phyloP scores from a whole-genome alignment of 2,888 invertebrate species.

The Stegophylla sp. region DNA sequence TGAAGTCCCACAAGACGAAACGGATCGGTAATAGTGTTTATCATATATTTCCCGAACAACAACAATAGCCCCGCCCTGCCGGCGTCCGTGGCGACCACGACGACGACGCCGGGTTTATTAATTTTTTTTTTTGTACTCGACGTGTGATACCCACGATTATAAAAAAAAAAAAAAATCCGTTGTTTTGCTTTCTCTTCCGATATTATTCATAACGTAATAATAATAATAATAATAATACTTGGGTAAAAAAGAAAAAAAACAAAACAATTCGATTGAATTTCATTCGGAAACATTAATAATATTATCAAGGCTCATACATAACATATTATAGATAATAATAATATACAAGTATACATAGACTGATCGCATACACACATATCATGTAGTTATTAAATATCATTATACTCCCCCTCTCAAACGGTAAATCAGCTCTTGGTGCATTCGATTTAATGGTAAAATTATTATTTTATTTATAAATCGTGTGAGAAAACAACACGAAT shows the following conservation, averaged over 20 bases:
- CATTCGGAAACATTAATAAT: background rate
- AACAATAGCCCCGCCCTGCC: slow-evolving; percentile 50
- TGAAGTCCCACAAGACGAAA: slow-evolving; percentile 53
- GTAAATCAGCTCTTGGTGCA: background rate
- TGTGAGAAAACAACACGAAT: too few relatives aligned
- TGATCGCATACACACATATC: background rate
- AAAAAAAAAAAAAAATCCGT: slow-evolving; percentile 20
- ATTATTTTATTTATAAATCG: too few relatives aligned
- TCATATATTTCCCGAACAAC: slow-evolving; percentile 30
- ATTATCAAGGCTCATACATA: background rate
- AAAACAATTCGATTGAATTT: slow-evolving; percentile 15
- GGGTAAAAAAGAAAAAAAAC: too few relatives aligned
- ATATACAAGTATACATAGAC: background rate
- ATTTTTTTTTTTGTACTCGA: slow-evolving; percentile 34
- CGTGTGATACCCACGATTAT: slow-evolving; percentile 45
- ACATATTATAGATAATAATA: background rate
- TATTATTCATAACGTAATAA: too few relatives aligned
- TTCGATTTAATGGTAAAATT: too few relatives aligned
- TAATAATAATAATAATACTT: background rate
- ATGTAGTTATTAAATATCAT: background rate
- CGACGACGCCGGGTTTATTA: slow-evolving; percentile 40
- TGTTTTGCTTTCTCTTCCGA: slow-evolving; percentile 29
- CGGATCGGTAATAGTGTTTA: slow-evolving; percentile 57
- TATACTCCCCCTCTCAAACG: background rate
- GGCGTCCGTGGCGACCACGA: slow-evolving; percentile 5